A percentile compares a stretch with the other conserved stretches of the same genome.
phyloP scores from a whole-genome alignment of 2,797 vertebrate species.

The Enteromius trimaculatus region DNA sequence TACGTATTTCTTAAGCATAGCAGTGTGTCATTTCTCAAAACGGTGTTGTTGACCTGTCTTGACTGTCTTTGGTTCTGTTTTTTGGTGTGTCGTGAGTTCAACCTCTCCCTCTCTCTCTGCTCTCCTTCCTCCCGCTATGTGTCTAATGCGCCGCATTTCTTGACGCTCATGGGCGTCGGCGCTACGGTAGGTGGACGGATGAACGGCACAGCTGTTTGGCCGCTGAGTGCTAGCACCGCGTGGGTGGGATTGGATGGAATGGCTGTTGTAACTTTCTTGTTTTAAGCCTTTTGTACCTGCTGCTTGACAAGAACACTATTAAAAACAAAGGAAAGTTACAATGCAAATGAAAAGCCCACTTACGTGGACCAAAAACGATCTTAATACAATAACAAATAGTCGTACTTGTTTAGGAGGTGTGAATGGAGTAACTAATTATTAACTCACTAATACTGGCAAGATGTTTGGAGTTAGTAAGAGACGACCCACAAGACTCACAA shows the following conservation, averaged over 20 bases:
- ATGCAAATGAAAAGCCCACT: conserved; percentile 75
- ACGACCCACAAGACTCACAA: conserved; percentile 72
- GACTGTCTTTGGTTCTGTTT: conserved; percentile 73
- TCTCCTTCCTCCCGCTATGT: conserved; percentile 66
- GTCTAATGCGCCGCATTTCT: conserved; percentile 77
- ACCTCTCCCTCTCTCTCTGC: conserved; percentile 77
- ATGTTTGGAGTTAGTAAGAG: conserved; percentile 67
- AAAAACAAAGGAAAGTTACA: conserved; percentile 74
- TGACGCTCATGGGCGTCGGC: conserved; percentile 72
- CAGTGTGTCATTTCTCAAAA: conserved; percentile 77
- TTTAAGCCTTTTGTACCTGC: conserved; percentile 63
- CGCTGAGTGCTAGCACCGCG: conserved; percentile 58
- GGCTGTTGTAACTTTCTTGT: conserved; percentile 77
- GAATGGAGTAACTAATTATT: conserved; percentile 69
- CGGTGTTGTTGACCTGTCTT: conserved; percentile 69
- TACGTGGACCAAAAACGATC: conserved; percentile 60
- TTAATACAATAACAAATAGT: conserved; percentile 63
- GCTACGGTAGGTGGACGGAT: conserved; percentile 85
- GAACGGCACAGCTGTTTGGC: conserved; percentile 71
- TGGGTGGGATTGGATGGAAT: conserved; percentile 76
- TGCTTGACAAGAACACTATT: conserved; percentile 72
- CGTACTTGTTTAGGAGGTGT: conserved; percentile 57
- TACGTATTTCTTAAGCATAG: neutral
- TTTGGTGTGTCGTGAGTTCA: conserved; percentile 79
- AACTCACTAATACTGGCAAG: conserved; percentile 72